These are phyloP conservation scores for Dicranocentrus wangi DNA, from an alignment of 2,888 invertebrate genomes.

Conservation along the genomic window DNA sequence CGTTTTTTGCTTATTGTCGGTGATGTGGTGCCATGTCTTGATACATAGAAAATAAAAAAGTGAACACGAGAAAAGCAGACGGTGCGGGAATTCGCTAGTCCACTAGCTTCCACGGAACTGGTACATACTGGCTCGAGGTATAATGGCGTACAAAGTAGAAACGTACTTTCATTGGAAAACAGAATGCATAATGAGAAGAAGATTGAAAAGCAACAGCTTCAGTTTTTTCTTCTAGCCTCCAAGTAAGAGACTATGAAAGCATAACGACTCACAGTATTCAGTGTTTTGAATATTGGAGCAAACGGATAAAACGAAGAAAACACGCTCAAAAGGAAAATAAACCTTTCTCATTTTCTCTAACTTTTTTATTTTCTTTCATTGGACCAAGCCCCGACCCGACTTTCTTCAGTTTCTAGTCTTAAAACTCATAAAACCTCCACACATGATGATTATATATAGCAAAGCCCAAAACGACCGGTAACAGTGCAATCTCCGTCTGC, in stretches of 20 bases:
- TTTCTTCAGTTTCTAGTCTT: not conserved
- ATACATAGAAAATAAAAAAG: not conserved
- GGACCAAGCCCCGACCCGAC: not conserved
- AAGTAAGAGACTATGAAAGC: not conserved
- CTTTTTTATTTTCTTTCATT: not conserved
- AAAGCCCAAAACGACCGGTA: too few relatives aligned
- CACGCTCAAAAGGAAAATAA: not conserved
- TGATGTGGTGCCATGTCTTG: not conserved
- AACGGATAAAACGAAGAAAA: not conserved
- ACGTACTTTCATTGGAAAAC: not conserved
- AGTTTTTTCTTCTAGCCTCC: not conserved
- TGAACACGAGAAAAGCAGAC: not conserved
- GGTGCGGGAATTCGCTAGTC: not conserved
- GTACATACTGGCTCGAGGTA: not conserved
- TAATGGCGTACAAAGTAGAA: not conserved
- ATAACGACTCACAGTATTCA: not conserved
- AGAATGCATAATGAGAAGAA: not conserved
- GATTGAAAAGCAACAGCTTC: conserved; percentile 15
- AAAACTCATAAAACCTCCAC: not conserved
- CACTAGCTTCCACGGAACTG: not conserved
- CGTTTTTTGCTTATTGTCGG: not conserved
- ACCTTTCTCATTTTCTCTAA: not conserved
- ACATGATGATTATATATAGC: not conserved
- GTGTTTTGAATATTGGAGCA: not conserved
- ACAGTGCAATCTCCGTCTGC: not conserved